Base-by-base conservation (phyloP, 2,797 vertebrate genomes). In the Ceryle rudis region DNA sequence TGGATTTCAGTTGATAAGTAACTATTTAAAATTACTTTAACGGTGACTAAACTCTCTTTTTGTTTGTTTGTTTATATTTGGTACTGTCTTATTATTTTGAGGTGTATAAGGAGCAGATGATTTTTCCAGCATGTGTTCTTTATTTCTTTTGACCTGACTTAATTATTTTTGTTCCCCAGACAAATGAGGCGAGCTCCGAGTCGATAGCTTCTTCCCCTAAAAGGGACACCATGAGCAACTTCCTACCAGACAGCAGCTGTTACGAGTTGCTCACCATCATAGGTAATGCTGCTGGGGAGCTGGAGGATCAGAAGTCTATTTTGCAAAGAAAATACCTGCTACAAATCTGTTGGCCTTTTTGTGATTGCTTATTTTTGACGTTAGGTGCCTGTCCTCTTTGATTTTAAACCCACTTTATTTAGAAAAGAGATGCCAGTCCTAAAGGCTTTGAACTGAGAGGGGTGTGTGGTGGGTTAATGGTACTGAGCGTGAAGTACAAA, bases 151-250 rank as follows among this genome's bases (percentile, higher is more conserved):
- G 91, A 92, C 92, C 74, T 92, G 81, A 18, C 64, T 92, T 95
- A 18, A 77, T 75, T 96, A 70, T 91, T 83, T 69, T 42, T 72
- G 66, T 55, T 64, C 58, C 78, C 62, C 97, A 99, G 99, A 97
- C 98, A 98, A 98, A 99, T 99, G 99, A 99, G 97, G 99, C 99
- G 57, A 99, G 99, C 97, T 98, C 97, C 91, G 99, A 99, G 97
- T 99, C 99, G 89, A 98, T 99, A 99, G 99, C 98, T 83, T 98
- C 99, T 72, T 98, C 98, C 97, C 98, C 98, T 37, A 98, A 96
- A 86, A 97, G 97, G 98, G 99, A 99, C 98, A 98, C 98, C 95
- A 99, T 99, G 99, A 99, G 98, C 93, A 99, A 97, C 98, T 99
- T 99, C 95, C 98, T 99, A 54, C 99, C 99, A 13, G 99, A 99